These are phyloP conservation scores for Brachypteracias leptosomus DNA, from an alignment of 2,113 vertebrate species.

Conservation along the genomic window DNA sequence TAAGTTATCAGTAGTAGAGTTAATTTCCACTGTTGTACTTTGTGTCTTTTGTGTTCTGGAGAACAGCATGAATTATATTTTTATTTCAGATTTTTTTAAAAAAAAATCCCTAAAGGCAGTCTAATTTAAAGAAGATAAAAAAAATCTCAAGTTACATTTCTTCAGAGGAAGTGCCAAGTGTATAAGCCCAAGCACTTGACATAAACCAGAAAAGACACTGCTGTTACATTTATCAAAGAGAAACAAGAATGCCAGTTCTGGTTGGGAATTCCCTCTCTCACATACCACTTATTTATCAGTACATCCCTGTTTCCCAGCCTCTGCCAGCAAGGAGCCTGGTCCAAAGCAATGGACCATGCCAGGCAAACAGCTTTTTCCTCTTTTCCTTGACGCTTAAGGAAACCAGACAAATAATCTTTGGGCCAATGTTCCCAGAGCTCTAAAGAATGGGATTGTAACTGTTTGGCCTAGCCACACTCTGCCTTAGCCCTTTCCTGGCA, in stretches of 20 bases:
- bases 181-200: background rate
- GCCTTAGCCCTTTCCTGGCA: background rate
- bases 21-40: background rate
- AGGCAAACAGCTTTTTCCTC: background rate
- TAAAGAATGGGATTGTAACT: background rate
- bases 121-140: background rate
- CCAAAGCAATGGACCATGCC: background rate
- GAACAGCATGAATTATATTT: background rate
- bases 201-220: background rate
- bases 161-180: background rate
- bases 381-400: background rate
- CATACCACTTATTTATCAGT: background rate
- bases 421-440: background rate
- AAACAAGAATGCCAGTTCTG: background rate
- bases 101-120: background rate
- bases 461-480: background rate
- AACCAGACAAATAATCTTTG: background rate
- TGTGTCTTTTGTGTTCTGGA: background rate
- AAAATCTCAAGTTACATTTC: background rate
- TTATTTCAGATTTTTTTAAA: background rate
- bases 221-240: background rate
- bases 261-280: background rate
- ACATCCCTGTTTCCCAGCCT: background rate
- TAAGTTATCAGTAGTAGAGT: background rate
- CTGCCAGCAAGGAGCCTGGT: background rate